Evolutionary conservation across 2,797 vertebrate genomes (phyloP), one percentile per base, ranked within the genome.

Genomic region (Antrozous pallidus): DNA sequence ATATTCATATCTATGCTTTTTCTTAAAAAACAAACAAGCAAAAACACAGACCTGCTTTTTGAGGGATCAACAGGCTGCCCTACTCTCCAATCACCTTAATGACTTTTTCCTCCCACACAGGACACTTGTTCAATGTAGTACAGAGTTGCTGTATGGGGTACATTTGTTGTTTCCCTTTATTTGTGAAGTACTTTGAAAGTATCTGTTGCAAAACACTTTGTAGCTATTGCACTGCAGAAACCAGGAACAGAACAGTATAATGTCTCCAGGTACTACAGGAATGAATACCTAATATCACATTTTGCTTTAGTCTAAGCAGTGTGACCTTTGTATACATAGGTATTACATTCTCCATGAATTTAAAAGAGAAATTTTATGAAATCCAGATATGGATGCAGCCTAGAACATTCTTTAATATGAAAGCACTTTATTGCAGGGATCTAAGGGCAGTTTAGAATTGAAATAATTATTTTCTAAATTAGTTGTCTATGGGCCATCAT

Each of bases 161-260:
- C 40, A 87, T 75, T 40, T 80, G 22, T 84, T 88, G 31, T 84
- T 94, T 90, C 40, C 61, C 31, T 88, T 96, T 90, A 65, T 92
- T 88, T 93, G 47, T 40, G 47, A 91, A 94, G 63, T 92, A 38
- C 65, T 79, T n/a, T 33, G 61, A 93, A 96, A 84, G 42, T 85
- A 51, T 91, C 77, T 96, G 89, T 86, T 90, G 56, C 31, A 45
- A 83, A 86, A 33, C 80, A 84, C 58, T 16, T 87, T 67, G 80
- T 93, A 87, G 54, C 70, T 58, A 31, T 65, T 83, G 45, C 61
- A 90, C 65, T 74, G 91, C 49, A 58, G 61, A 95, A 95, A 79
- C 70, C 65, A 82, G 56, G n/a, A 92, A 74, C 70, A 54, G 49
- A 78, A 31, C 54, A 54, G n/a, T 84, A 12, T 75, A 71, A 31